Evolutionary conservation across 2,113 vertebrate genomes (phyloP).

Genomic region (Tautogolabrus adspersus): DNA sequence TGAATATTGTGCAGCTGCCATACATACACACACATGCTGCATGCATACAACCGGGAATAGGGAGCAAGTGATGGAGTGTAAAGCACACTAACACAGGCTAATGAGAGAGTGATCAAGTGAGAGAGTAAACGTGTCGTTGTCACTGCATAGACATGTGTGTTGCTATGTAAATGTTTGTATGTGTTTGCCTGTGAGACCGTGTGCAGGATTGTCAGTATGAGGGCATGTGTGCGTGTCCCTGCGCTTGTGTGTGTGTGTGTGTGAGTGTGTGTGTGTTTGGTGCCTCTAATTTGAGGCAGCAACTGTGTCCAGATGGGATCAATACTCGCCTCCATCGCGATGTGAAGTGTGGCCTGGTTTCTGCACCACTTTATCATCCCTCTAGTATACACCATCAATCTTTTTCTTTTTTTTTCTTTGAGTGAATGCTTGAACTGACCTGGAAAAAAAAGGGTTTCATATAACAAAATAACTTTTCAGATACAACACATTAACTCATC

Average conservation of each 20-base stretch:
- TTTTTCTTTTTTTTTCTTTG: background rate
- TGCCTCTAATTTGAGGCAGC: constrained; percentile 3
- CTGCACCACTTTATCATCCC: constrained; percentile 43
- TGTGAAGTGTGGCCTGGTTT: constrained; percentile 52
- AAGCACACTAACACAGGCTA: background rate
- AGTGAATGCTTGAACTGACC: background rate
- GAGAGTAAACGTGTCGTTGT: constrained; percentile 2
- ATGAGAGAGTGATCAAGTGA: background rate
- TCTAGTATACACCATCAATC: constrained; percentile 4
- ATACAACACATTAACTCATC: background rate
- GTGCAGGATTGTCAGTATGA: background rate
- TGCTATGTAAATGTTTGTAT: constrained; percentile 31
- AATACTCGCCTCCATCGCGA: constrained; percentile 34
- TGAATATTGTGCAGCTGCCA: constrained; percentile 55
- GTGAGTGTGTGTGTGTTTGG: background rate
- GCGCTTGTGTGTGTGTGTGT: background rate
- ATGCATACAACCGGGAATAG: background rate
- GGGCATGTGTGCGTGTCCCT: background rate
- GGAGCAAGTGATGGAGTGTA: background rate
- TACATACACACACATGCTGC: constrained; percentile 6
- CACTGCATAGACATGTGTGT: background rate
- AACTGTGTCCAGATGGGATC: constrained; percentile 41
- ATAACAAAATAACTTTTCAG: background rate
- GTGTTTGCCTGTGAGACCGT: constrained; percentile 2
- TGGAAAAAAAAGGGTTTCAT: background rate